Evolutionary conservation across 1,140 invertebrate genomes (phyloP), one percentile per base, ranked within the genome.

Genomic region (Trachelipus rathkii): DNA sequence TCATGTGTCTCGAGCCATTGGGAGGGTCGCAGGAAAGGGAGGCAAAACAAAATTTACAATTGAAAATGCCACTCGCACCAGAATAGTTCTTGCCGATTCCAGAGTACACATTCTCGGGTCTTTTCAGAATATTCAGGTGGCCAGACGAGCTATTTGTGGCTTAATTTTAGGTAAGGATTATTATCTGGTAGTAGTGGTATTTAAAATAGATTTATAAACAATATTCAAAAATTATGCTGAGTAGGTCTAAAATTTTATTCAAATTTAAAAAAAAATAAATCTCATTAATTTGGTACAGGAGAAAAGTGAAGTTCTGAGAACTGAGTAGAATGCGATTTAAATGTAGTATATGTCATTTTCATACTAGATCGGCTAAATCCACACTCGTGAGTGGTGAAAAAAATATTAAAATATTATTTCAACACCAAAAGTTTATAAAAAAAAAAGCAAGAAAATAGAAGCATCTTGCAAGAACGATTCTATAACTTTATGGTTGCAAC

Each of bases 91-190:
- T 73, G 97, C 97, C 66, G 96, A 99, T 84, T 90, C 89, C 77
- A 98, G 97, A 89, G 93, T 99, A 80, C 97, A 99, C 85, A 95
- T 99, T 76, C 87, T 99, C 67, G 98, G 98, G 53, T 97, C 96
- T 79, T 99, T 92, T 86, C 94, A 99, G 86, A 99, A 99, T 85
- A 98, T 99, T 79, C 92, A 95, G 82, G 84, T 97, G 74, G 98
- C 97, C 0, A 90, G 96, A 84, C 89, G 95, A 84, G 94, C 96
- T n/a, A 91, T 99, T 82, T 99, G 95, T 87, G 97, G 96, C 86
- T 88, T 99, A 24, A 99, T 99, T 84, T 87, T 99, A 81, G 98
- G 98, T 81, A 95, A 91, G 82, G 95, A 94, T 66, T 21, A 23
- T 44, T 44, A 23, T 11, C 46, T 13, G 15, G 6, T 43, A 5